Conservation (phyloP, 2,888 invertebrate species). For the Limenitis camilla region DNA sequence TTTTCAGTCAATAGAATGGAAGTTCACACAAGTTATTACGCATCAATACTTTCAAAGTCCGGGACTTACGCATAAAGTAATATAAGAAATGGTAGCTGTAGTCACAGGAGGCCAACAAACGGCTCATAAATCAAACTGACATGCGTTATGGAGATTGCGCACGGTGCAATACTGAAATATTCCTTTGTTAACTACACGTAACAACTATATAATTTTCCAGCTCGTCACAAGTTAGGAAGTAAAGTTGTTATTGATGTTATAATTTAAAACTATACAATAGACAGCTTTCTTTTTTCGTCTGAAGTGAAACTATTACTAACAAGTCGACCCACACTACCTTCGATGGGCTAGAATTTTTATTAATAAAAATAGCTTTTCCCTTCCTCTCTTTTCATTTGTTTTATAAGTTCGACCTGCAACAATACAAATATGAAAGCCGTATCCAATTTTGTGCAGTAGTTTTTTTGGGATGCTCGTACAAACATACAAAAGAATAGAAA, state of each 20-base stretch:
- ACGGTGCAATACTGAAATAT: slow-evolving; percentile 30
- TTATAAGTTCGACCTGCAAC: too few species aligned
- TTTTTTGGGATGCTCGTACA: too few species aligned
- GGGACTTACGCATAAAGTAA: not conserved
- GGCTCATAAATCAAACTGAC: slow-evolving; percentile 28
- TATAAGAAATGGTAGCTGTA: slow-evolving; percentile 2
- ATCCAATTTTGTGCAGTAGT: too few species aligned
- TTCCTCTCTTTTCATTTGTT: too few species aligned
- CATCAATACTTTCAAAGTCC: too few species aligned
- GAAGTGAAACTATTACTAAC: not conserved
- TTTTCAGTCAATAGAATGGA: too few species aligned
- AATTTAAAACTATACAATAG: slow-evolving; percentile 1
- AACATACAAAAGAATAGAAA: too few species aligned
- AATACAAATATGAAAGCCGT: too few species aligned
- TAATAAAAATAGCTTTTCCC: too few species aligned
- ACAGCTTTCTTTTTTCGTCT: not conserved
- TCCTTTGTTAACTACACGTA: slow-evolving; percentile 35
- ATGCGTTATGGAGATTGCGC: slow-evolving; percentile 27
- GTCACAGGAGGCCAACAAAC: slow-evolving; percentile 19
- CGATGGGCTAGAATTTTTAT: too few species aligned
- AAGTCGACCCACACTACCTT: not conserved
- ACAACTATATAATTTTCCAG: slow-evolving; percentile 10
- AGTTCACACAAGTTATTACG: too few species aligned
- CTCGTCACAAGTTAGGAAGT: slow-evolving; percentile 3
- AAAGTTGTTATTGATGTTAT: slow-evolving; percentile 3